These are phyloP conservation scores for Vulpes vulpes DNA, from an alignment of 2,113 vertebrate species.

Conservation along the genomic window DNA sequence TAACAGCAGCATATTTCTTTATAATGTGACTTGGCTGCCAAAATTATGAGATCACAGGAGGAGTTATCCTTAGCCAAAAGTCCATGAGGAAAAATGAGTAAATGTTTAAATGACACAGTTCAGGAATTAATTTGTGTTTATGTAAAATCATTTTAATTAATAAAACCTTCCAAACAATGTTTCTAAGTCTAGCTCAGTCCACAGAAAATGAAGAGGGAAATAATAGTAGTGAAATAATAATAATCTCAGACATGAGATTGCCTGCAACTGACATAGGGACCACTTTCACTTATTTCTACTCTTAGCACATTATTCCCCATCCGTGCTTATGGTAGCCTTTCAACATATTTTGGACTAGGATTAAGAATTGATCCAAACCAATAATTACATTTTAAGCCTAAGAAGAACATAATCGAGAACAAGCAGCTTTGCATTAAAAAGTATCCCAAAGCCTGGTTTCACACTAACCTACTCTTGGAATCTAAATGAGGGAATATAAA, in stretches of 20 bases:
- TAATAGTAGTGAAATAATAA: no score
- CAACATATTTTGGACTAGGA: neutral
- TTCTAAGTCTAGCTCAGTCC: neutral
- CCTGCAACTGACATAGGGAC: neutral
- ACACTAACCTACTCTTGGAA: neutral
- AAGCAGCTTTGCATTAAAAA: neutral
- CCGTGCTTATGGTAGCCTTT: neutral
- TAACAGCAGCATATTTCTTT: constrained; percentile 70
- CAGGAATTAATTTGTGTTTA: constrained; percentile 74
- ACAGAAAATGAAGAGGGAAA: neutral
- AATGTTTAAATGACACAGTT: constrained; percentile 79
- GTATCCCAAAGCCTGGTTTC: neutral
- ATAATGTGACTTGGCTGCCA: constrained; percentile 78
- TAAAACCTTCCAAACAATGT: constrained; percentile 17
- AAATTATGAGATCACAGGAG: constrained; percentile 79
- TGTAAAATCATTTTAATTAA: constrained; percentile 40
- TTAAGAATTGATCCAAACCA: neutral
- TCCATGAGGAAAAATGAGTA: constrained; percentile 74
- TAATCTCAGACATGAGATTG: neutral
- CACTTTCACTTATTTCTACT: neutral
- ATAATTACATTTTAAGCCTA: neutral
- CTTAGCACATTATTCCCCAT: neutral
- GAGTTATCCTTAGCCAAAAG: constrained; percentile 76
- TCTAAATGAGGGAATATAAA: constrained; percentile 24
- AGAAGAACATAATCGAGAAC: neutral